Base-by-base conservation (phyloP, 2,113 vertebrate genomes). In the Danio rerio region DNA sequence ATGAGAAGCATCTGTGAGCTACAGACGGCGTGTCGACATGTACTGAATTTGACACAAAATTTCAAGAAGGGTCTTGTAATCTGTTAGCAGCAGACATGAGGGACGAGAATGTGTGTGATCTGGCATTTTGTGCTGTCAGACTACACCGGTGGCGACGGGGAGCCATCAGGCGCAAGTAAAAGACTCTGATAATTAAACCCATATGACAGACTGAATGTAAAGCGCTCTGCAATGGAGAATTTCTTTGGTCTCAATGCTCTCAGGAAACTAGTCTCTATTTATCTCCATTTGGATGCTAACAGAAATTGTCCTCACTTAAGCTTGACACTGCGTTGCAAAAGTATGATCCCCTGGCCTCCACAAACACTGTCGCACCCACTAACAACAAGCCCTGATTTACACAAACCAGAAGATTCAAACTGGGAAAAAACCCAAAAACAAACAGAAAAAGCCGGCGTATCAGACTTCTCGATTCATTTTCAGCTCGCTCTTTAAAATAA, bases 401-500 rank as follows among this genome's bases (percentile, higher is more conserved):
- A 81, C 52, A 62, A 75, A 63, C 52, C 81, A 61, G 73, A 52
- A 58, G 43, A 16, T 83, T 72, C 84, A 86, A 81, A 47, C 71
- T 58, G 72, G 70, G 84, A 78, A 63, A 45, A 87, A 89, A 45
- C 68, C 73, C 72, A 80, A 59, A 83, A 75, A 83, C 84, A 88
- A 76, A 73, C 31, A 31, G 3, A 31, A 31, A 31, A 50, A 62
- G 9, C 40, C 13, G 47, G 61, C 71, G 76, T 62, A 83, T 88
- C 86, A 18, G 18, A 21, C 40, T 56, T 72, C 47, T 66, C 62
- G 5, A 16, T 80, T 50, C n/a, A 21, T 70, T 78, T 21, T 50
- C 59, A 5, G 5, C 47, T 63, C 45, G 61, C 76, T 53, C 45
- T 43, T 66, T 79, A 16, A 66, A 92, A 93, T 92, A 93, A 93